Evolutionary conservation across 2,888 invertebrate genomes (phyloP).

Genomic region (Gymnoscelis rufifasciata): DNA sequence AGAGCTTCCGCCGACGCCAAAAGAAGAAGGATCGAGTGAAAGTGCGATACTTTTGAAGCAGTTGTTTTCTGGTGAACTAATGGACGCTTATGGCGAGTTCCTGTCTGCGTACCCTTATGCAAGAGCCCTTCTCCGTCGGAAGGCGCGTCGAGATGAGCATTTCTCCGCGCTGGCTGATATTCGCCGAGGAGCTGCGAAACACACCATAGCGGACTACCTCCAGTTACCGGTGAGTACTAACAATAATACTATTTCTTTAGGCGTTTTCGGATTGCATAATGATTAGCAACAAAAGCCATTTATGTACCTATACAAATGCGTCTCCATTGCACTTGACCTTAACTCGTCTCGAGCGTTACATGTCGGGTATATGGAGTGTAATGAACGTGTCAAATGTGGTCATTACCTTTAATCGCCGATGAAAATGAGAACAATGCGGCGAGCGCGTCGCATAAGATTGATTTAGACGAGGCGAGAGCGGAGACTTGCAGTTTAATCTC

Average conservation of each 20-base stretch:
- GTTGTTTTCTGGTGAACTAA: slow-evolving; percentile 82
- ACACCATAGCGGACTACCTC: slow-evolving; percentile 81
- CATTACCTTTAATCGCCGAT: slow-evolving; percentile 62
- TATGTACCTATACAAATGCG: slow-evolving; percentile 36
- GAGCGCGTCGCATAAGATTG: slow-evolving; percentile 52
- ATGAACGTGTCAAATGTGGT: slow-evolving; percentile 61
- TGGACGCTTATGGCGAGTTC: slow-evolving; percentile 83
- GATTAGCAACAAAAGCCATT: slow-evolving; percentile 29
- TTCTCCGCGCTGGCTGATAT: slow-evolving; percentile 83
- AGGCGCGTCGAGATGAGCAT: slow-evolving; percentile 81
- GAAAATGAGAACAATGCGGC: slow-evolving; percentile 62
- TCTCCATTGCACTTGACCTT: slow-evolving; percentile 56
- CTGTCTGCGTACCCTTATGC: slow-evolving; percentile 80
- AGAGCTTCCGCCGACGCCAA: slow-evolving; percentile 56
- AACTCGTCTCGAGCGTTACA: slow-evolving; percentile 37
- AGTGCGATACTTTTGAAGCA: slow-evolving; percentile 73
- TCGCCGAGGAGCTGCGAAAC: slow-evolving; percentile 82
- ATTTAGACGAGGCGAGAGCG: slow-evolving; percentile 57
- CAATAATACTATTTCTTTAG: slow-evolving; percentile 11
- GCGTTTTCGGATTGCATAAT: slow-evolving; percentile 37
- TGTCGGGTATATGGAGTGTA: slow-evolving; percentile 36
- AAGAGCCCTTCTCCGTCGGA: slow-evolving; percentile 80
- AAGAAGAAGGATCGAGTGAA: slow-evolving; percentile 49
- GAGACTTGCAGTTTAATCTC: slow-evolving; percentile 27
- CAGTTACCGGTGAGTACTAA: slow-evolving; percentile 83